Evolutionary conservation across 1,140 invertebrate species (phyloP), one percentile per base, ranked within the genome.

Genomic region (Eurosta solidaginis): DNA sequence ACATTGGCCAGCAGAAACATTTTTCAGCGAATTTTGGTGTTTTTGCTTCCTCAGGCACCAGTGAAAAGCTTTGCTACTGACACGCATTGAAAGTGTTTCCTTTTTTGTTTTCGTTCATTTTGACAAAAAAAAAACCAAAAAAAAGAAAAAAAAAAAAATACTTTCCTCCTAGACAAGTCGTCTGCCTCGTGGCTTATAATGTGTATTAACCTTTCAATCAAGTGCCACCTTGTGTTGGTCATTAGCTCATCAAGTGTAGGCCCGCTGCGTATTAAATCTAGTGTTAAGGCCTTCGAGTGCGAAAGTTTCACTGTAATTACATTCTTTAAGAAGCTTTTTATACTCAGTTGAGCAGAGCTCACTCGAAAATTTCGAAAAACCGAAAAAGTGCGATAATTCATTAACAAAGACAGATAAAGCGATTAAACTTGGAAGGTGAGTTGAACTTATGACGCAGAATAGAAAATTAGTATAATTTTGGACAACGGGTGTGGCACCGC

Each of bases 181-280:
- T 0, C 22, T 54, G 4, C 27, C 20, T 27, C 12, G 45, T 5
- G 45, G 12, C 7, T 12, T 54, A 27, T n/a, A n/a, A n/a, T 54
- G 50, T 7, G n/a, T 29, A 63, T 63, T 63, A 63, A 63, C 33
- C 59, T 68, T 68, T 68, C 59, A 68, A 68, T 68, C 59, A 68
- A n/a, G 7, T 68, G 59, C 33, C 59, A 68, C 36, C 36, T 68
- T n/a, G n/a, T n/a, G 59, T 14, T 20, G 33, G n/a, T 14, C 59
- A 68, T 22, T 12, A 68, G 59, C 33, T 9, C 59, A 68, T 40
- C 33, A 36, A 33, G 33, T 22, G 59, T 5, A 20, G 59, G 59
- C 33, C 59, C 12, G 25, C 52, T 29, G 33, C 59, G 45, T 47
- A 17, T 12, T 47, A 9, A n/a, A 6, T 52, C 25, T 29, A n/a